These are phyloP conservation scores for Sepioteuthis lessoniana DNA, from an alignment of 2,888 invertebrate genomes.

Conservation along the genomic window DNA sequence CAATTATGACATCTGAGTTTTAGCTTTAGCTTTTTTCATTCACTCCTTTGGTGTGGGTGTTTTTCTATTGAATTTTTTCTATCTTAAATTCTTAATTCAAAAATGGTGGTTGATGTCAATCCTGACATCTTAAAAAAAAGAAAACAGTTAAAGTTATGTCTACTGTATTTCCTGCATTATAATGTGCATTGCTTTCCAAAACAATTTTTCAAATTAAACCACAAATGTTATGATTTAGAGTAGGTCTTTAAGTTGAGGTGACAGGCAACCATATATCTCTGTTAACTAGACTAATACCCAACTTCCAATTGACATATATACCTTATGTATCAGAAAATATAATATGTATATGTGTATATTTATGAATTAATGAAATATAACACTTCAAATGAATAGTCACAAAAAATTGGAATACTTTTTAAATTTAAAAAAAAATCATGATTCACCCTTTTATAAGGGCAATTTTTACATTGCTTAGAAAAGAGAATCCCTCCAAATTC, in stretches of 20 bases:
- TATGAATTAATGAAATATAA: too few species aligned
- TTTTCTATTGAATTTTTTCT: too few species aligned
- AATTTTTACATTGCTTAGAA: too few species aligned
- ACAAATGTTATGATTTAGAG: background rate
- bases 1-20: background rate
- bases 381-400: too few species aligned
- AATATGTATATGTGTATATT: background rate
- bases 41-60: too few species aligned
- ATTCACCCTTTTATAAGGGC: too few species aligned
- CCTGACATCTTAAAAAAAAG: background rate
- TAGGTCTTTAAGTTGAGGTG: background rate
- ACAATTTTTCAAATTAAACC: background rate
- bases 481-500: too few species aligned
- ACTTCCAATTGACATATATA: background rate
- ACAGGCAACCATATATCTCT: background rate
- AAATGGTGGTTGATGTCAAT: background rate
- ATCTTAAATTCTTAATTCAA: background rate
- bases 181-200: background rate
- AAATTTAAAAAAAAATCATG: too few species aligned
- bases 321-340: background rate
- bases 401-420: too few species aligned
- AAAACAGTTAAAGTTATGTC: too few species aligned
- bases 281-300: background rate
- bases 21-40: background rate
- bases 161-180: too few species aligned